Base-by-base conservation (phyloP, 1,140 invertebrate species). In the Ceratosolen solmsi region DNA sequence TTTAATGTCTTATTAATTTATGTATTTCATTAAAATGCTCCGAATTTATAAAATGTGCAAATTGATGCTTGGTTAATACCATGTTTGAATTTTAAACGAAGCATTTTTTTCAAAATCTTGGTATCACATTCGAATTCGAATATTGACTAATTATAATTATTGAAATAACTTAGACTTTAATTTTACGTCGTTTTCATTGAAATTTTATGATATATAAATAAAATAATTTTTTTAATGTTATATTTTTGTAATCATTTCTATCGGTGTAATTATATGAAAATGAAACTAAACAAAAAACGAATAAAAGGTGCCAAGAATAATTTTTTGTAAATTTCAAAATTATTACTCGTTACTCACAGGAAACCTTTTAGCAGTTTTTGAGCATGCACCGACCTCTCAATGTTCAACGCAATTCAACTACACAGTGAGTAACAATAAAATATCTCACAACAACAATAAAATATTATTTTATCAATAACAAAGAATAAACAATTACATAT, bases 281-380 rank as follows among this genome's bases (percentile, higher is more conserved):
- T n/a, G 27, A 27, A 30, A 58, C 5, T 58, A 46, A 72, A 74
- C 20, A 2, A 54, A 56, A 36, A 56, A 56, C 5, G 27, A 56
- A 22, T 0, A 56, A 46, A 49, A 68, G 36, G 56, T 1, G 27
- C 38, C 8, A 78, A 80, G 56, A 75, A 27, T 36, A 51, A 54
- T 63, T 74, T 74, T n/a, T 80, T 63, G 49, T 74, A 65, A 74
- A 65, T 46, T 36, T 73, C 68, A 80, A 80, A 80, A 80, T 80
- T 60, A 65, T 79, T 79, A 80, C 51, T 80, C 78, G 58, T 80
- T 76, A 81, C 72, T 76, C 80, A 27, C 73, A 75, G 73, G 60
- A 76, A 71, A 68, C 71, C 54, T 58, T 63, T 73, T n/a, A 46
- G 79, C 51, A 65, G 71, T 74, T n/a, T 63, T 65, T 33, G 79